Percentiles rank a stretch among this genome's conserved stretches.
These are phyloP conservation scores for Carposina sasakii DNA, from an alignment of 1,140 invertebrate species.

Conservation along the genomic window DNA sequence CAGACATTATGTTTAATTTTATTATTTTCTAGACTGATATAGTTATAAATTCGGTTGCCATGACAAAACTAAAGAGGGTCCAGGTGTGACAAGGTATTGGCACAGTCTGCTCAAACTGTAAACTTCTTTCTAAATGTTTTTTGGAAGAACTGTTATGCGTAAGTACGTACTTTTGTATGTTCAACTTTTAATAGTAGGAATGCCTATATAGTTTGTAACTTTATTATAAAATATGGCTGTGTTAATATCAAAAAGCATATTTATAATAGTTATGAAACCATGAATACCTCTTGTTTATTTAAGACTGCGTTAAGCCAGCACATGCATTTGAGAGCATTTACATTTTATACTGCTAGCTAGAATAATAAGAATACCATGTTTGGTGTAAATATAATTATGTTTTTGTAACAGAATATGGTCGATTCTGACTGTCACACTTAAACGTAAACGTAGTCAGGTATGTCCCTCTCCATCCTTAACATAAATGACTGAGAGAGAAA, in stretches of 20 bases:
- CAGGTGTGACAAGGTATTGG: slow-evolving; percentile 48
- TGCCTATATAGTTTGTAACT: slow-evolving; percentile 40
- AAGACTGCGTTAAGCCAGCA: slow-evolving; percentile 46
- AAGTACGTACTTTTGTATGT: not conserved
- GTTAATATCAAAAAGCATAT: slow-evolving; percentile 69
- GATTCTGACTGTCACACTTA: too few relatives aligned
- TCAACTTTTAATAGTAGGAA: not conserved
- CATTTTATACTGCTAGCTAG: too few relatives aligned
- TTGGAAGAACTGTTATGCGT: slow-evolving; percentile 38
- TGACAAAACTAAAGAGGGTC: slow-evolving; percentile 8
- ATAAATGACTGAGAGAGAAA: too few relatives aligned
- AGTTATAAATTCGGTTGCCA: slow-evolving; percentile 16
- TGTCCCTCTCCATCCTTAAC: too few relatives aligned
- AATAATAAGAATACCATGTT: too few relatives aligned
- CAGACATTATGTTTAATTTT: too few relatives aligned
- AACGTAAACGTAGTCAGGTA: too few relatives aligned
- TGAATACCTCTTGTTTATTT: slow-evolving; percentile 64
- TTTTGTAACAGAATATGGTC: too few relatives aligned
- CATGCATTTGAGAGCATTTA: slow-evolving; percentile 38
- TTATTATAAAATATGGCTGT: slow-evolving; percentile 66
- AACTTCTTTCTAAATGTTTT: slow-evolving; percentile 31
- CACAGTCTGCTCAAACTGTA: slow-evolving; percentile 46
- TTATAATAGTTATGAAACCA: slow-evolving; percentile 58
- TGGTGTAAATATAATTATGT: too few relatives aligned
- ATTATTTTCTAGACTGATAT: too few relatives aligned